Evolutionary conservation across 2,888 invertebrate species (phyloP), one percentile per base, ranked within the genome.

Genomic region (Aphidius colemani): DNA sequence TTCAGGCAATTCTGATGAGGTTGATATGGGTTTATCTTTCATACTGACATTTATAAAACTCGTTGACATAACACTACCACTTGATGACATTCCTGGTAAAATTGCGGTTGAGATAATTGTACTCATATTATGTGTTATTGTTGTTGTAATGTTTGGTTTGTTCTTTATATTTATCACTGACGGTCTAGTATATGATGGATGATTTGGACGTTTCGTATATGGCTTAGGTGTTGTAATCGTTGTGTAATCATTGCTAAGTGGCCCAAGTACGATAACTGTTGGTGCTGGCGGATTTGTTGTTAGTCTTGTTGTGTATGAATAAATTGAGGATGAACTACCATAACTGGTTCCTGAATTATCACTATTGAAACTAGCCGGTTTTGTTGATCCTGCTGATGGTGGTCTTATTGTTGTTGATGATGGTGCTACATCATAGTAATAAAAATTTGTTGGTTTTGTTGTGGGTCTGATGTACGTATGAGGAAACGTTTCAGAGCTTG

Each of bases 221-320:
- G 77, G 74, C 51, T 76, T 77, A 48, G 76, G 77, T 5, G 80
- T 79, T 3, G 78, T 75, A 8, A 77, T 72, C 1, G 80, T 79
- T 43, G 75, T 76, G 66, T 71, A 77, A 44, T 80, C 78, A 30
- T 81, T 78, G 10, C 75, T 75, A 1, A 78, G 63, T 5, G 87
- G 85, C 1, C 86, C 85, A 3, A 88, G 75, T 7, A 88, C 87
- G n/a, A 88, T 88, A 5, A 88, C 84, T 0, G 88, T 88, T 0
- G 88, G 88, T 8, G 86, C 85, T 66, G 84, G 85, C 65, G 83
- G 84, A 67, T 81, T 80, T 0, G 76, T 82, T 1, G 78, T 81
- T 7, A 83, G 82, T 71, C 77, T 78, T 1, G 68, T 69, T 1
- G 82, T 74, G 39, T 78, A 76, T 53, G 68, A 61, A 58, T 71